These are phyloP conservation scores for Drosophila prostipennis DNA, from an alignment of 2,888 invertebrate species.

Conservation along the genomic window DNA sequence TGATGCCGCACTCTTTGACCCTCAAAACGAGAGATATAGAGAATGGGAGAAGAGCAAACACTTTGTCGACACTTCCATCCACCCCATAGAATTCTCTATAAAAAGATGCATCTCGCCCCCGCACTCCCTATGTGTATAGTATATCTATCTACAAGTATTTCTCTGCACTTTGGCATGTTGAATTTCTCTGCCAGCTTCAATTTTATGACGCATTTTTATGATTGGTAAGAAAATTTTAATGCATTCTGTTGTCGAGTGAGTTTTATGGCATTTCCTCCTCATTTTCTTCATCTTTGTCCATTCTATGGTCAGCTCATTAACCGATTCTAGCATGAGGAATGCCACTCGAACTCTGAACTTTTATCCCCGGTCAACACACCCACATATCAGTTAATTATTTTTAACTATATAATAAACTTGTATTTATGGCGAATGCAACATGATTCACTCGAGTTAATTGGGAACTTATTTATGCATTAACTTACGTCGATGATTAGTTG, in stretches of 20 bases:
- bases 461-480: constrained; percentile 2
- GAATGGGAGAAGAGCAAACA: constrained; percentile 33
- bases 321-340: constrained; percentile 2
- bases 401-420: constrained; percentile 29
- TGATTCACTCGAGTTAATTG: constrained; percentile 12
- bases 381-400: constrained; percentile 33
- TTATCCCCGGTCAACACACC: constrained; percentile 2
- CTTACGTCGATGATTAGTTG: constrained; percentile 12
- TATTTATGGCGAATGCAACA: constrained; percentile 23
- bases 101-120: constrained; percentile 36
- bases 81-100: constrained; percentile 30
- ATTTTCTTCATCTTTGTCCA: constrained; percentile 17
- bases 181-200: constrained; percentile 55
- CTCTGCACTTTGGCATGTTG: constrained; percentile 26
- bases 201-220: constrained; percentile 75
- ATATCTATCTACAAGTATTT: constrained; percentile 23
- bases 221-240: constrained; percentile 63
- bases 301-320: constrained; percentile 30
- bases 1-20: constrained; percentile 40
- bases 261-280: constrained; percentile 31
- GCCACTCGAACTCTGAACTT: constrained; percentile 31
- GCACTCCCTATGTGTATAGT: constrained; percentile 8
- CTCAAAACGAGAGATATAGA: constrained; percentile 22
- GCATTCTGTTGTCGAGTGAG: constrained; percentile 57
- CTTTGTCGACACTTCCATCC: constrained; percentile 67